Evolutionary conservation across 2,113 vertebrate genomes (phyloP).

Genomic region (Laticauda laticaudata): DNA sequence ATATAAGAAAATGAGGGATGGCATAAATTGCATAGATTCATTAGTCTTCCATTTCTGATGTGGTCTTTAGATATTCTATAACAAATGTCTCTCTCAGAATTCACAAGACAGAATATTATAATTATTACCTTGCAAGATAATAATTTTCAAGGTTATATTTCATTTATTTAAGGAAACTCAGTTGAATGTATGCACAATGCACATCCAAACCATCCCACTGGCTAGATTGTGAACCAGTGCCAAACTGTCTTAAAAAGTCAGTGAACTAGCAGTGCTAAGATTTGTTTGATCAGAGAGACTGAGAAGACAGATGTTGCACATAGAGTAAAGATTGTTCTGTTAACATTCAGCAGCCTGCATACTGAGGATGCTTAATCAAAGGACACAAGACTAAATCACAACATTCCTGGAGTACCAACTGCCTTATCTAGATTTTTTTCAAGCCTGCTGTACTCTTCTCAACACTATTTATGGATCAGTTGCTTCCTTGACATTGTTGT

Average conservation of each 20-base stretch:
- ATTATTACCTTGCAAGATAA: neutral
- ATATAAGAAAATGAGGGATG: neutral
- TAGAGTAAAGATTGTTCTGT: neutral
- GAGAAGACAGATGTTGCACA: neutral
- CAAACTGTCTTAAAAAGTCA: neutral
- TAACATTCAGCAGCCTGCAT: neutral
- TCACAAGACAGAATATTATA: neutral
- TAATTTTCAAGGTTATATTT: neutral
- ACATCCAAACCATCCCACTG: neutral
- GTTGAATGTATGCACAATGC: neutral
- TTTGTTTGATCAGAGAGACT: neutral
- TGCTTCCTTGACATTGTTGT: constrained; percentile 4
- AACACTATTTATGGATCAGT: neutral
- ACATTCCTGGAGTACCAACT: neutral
- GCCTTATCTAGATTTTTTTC: neutral
- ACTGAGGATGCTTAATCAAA: neutral
- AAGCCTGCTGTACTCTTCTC: neutral
- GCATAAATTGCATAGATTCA: neutral
- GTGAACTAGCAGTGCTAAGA: neutral
- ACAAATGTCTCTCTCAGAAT: neutral
- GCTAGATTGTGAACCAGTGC: neutral
- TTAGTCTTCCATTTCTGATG: neutral
- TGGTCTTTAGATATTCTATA: neutral
- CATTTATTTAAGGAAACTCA: neutral
- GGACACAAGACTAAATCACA: neutral